Evolutionary conservation across 2,113 vertebrate genomes (phyloP).

Genomic region (Entelurus aequoreus): DNA sequence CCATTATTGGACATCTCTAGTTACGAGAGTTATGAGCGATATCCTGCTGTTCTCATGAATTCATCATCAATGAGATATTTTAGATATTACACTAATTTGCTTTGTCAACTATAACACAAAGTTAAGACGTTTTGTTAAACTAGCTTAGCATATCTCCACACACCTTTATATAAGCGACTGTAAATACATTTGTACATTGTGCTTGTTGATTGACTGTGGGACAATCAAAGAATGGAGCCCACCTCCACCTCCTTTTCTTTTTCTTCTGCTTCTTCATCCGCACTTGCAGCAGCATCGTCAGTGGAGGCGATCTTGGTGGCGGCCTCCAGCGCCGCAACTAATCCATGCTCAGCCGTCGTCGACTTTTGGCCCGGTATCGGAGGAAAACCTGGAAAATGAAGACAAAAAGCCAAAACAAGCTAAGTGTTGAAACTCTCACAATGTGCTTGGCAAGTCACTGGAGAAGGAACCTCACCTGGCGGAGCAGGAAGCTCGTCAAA

Average conservation of each 20-base stretch:
- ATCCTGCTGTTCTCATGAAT: no score
- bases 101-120: no score
- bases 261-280: slow-evolving; percentile 72
- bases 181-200: neutral
- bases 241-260: slow-evolving; percentile 63
- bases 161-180: no score
- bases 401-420: neutral
- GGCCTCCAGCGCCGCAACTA: slow-evolving; percentile 77
- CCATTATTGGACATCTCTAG: no score
- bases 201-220: neutral
- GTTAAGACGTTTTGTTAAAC: no score
- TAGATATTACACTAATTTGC: no score
- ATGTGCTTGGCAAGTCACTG: neutral
- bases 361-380: slow-evolving; percentile 84
- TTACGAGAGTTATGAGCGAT: no score
- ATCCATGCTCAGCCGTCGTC: slow-evolving; percentile 56
- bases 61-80: no score
- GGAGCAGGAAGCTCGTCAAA: slow-evolving; percentile 89
- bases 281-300: slow-evolving; percentile 62
- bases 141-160: no score
- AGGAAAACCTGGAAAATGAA: slow-evolving; percentile 79
- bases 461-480: slow-evolving; percentile 76
- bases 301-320: slow-evolving; percentile 76
- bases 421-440: no score
- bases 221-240: neutral